Conservation (phyloP, 2,113 vertebrate species). For the Proteles cristata region DNA sequence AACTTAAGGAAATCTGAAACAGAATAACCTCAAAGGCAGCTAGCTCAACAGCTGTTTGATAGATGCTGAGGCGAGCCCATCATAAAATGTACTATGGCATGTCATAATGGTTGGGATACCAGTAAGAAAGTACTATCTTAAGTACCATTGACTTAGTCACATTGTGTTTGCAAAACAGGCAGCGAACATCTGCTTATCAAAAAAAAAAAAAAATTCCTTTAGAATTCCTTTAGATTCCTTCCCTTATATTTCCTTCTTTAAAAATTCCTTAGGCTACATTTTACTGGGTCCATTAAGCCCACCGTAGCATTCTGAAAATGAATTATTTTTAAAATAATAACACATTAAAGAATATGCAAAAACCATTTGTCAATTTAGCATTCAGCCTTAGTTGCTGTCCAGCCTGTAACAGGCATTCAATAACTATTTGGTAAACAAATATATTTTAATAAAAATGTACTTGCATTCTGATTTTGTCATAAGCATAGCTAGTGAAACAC, state of each 20-base stretch:
- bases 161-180: background rate
- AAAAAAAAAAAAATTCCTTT: background rate
- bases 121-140: constrained; percentile 37
- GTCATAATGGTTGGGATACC: background rate
- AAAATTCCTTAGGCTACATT: background rate
- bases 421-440: background rate
- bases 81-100: constrained; percentile 50
- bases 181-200: constrained; percentile 39
- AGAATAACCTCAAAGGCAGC: background rate
- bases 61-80: background rate
- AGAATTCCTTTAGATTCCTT: background rate
- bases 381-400: background rate
- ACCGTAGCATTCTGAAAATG: background rate
- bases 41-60: background rate
- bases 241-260: background rate
- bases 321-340: background rate
- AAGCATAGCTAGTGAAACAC: background rate
- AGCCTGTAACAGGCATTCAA: background rate
- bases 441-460: background rate
- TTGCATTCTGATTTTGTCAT: background rate
- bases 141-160: constrained; percentile 40
- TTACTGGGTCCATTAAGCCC: background rate
- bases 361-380: background rate
- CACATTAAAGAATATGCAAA: background rate
- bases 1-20: constrained; percentile 19